Evolutionary conservation across 2,113 vertebrate species (phyloP), one percentile per base, ranked within the genome.

Genomic region (Oenanthe melanoleuca): DNA sequence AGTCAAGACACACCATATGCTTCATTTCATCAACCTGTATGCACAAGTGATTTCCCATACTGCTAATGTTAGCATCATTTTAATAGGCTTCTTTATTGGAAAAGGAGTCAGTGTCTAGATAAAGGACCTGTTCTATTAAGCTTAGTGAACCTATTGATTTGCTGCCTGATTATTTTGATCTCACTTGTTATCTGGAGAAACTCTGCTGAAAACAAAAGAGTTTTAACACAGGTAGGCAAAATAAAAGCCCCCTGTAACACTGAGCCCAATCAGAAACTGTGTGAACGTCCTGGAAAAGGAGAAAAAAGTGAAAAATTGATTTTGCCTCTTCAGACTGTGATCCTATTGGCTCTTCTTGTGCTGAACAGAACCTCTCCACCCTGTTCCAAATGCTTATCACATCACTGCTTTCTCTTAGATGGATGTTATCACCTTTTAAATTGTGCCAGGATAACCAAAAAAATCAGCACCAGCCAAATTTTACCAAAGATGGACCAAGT

Each of bases 21-120:
- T 94, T 95, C 53, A 50, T 82, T 93, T 94, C 52, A 72, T 85
- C 96, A 92, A 93, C 73, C 87, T 96, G 63, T 59, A 93, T 92
- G 89, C 94, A 84, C 90, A 88, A 96, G 42, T 64, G 45, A 69
- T 96, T 95, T 95, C 47, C 91, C 80, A 40, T 57, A 44, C 66
- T 75, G 79, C 79, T 96, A 84, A 95, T 89, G 91, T 73, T 88
- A 52, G 85, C 88, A 74, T 92, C 81, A 83, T 94, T 97, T 96
- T 86, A 96, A 96, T 93, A 85, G 92, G 66, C 74, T 95, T 93
- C 93, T 93, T 87, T 88, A 93, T 83, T 95, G 91, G 88, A 92
- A 93, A 95, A 93, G 47, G 86, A 95, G 59, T 93, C 93, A 88
- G 17, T 74, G 60, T 67, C 72, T 80, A 77, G 86, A 90, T 81